These are phyloP conservation scores for Anolis sagrei DNA, from an alignment of 2,113 vertebrate species.

Conservation along the genomic window DNA sequence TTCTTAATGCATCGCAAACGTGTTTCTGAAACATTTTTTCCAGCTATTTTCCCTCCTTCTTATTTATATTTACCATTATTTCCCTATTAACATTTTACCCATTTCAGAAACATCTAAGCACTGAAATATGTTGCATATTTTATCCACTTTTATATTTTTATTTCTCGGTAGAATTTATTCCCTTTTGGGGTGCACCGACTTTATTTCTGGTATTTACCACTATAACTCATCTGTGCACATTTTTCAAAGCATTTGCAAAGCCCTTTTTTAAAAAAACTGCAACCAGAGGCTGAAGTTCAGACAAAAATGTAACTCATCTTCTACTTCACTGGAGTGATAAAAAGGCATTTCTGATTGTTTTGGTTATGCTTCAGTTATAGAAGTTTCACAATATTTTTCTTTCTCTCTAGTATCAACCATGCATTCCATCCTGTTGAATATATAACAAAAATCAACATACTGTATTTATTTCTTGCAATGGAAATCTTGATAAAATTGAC, in stretches of 20 bases:
- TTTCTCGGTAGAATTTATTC: background rate
- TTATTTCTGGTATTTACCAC: background rate
- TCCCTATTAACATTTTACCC: background rate
- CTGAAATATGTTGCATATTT: background rate
- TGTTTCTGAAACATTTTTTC: no score
- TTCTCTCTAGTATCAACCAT: conserved; percentile 9
- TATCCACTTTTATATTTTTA: background rate
- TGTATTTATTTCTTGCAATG: conserved; percentile 14
- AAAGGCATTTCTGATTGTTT: conserved; percentile 33
- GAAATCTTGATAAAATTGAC: conserved; percentile 8
- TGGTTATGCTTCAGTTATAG: conserved; percentile 43
- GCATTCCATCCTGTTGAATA: conserved; percentile 31
- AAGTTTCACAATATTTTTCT: conserved; percentile 40
- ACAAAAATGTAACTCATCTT: conserved; percentile 12
- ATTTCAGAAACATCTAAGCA: background rate
- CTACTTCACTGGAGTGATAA: conserved; percentile 41
- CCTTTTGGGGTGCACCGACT: background rate
- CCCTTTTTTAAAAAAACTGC: conserved; percentile 25
- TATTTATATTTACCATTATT: background rate
- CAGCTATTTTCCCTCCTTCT: no score
- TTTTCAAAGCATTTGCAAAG: background rate
- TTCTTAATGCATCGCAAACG: no score
- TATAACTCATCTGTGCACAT: background rate
- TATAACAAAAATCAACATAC: conserved; percentile 33
- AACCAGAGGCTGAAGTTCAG: conserved; percentile 28